Base-by-base conservation (phyloP, 2,888 invertebrate species). In the Gisinianus flammeolus region DNA sequence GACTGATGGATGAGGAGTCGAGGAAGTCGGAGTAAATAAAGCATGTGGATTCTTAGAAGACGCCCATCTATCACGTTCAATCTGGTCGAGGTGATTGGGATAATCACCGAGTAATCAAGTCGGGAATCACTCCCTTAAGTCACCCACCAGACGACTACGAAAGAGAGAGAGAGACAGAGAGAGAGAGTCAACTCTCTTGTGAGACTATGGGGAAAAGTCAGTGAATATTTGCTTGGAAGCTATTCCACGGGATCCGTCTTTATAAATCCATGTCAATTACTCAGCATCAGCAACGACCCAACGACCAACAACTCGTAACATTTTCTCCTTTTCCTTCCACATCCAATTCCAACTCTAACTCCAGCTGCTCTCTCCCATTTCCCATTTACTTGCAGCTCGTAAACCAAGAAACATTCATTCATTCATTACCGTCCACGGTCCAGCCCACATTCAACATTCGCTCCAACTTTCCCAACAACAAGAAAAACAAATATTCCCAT, bases 91-190 rank as follows among this genome's bases (percentile, higher is more conserved):
- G 62, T 70, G 70, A 58, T 62, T n/a, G 69, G 26, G 26, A 44
- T 76, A 70, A 76, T 76, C 64, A 76, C 62, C 58, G 70, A 76
- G 35, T 76, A 76, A 76, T 76, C 76, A 76, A 76, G 70, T 76
- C 30, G 33, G 52, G 68, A 62, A 70, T 69, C 70, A 35, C 35
- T 44, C 26, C 62, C 26, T 62, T 62, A 62, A 62, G 44, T 44
- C 69, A 52, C 26, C n/a, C 35, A n/a, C n/a, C 68, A 31, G 33
- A 68, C 33, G 68, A 35, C 68, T 35, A 54, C 33, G 68, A 35
- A n/a, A 35, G 68, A 19, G n/a, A 35, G 67, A 19, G 67, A 44
- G 44, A 44, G 67, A 4, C 16, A 5, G 30, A 35, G 22, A 35
- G 8, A 16, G 3, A 16, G 30, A 31, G 30, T 31, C 22, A n/a